A percentile compares a stretch with the other conserved stretches of the same genome.
Conservation (phyloP, 2,797 vertebrate species). For the Rhynchotus rufescens region DNA sequence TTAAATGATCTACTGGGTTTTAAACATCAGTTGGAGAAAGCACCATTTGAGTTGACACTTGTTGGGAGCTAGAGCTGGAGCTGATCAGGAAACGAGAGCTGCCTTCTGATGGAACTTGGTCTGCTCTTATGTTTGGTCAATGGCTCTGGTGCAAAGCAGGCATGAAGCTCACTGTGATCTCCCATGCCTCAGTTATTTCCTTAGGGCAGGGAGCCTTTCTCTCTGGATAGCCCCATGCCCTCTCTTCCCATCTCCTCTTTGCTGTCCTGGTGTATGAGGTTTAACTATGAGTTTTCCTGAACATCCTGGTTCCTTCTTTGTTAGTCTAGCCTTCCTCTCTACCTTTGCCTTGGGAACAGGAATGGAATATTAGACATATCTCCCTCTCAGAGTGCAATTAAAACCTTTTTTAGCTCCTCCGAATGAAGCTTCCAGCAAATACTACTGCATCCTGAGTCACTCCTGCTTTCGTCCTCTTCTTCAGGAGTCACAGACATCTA, state of each 20-base stretch:
- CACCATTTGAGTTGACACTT: background rate
- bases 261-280: background rate
- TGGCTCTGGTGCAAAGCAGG: background rate
- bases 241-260: background rate
- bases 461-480: background rate
- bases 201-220: background rate
- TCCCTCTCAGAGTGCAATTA: background rate
- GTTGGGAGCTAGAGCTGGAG: background rate
- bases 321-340: background rate
- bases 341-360: background rate
- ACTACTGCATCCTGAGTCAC: background rate
- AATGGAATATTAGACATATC: background rate
- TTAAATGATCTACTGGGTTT: background rate
- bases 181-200: background rate
- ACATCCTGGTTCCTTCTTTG: background rate
- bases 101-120: background rate
- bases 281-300: background rate
- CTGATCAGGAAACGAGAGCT: background rate
- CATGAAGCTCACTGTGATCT: background rate
- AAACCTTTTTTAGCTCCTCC: background rate
- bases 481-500: background rate
- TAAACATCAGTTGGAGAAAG: background rate
- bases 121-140: background rate
- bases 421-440: background rate
- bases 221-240: accelerated